A percentile compares a stretch with the other conserved stretches of the same genome.
These are phyloP conservation scores for Tetranychus urticae DNA, from an alignment of 1,140 invertebrate species.

Conservation along the genomic window DNA sequence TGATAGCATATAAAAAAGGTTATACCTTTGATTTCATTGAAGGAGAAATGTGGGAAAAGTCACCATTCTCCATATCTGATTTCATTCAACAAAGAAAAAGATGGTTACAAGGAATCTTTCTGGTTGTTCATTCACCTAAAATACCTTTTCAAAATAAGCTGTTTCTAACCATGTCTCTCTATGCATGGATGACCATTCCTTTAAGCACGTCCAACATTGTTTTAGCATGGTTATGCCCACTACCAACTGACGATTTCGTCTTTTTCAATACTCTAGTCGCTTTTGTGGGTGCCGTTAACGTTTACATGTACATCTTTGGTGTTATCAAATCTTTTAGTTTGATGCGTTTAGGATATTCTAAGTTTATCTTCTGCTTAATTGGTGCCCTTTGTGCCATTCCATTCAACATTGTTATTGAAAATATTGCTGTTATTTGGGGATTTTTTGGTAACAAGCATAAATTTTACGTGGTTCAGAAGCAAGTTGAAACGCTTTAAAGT, in stretches of 20 bases:
- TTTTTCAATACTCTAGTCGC: conserved; percentile 58
- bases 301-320: conserved; percentile 90
- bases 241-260: conserved; percentile 39
- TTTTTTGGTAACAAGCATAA: conserved; percentile 72
- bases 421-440: conserved; percentile 76
- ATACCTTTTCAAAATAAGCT: conserved; percentile 61
- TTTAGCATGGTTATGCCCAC: conserved; percentile 54
- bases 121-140: conserved; percentile 67
- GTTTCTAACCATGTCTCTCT: conserved; percentile 63
- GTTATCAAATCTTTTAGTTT: conserved; percentile 81
- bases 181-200: conserved; percentile 86
- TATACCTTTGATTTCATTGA: conserved; percentile 26
- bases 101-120: conserved; percentile 73
- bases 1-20: conserved; percentile 23
- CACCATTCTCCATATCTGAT: conserved; percentile 78
- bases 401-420: conserved; percentile 75
- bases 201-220: conserved; percentile 68
- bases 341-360: conserved; percentile 50
- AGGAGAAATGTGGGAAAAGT: conserved; percentile 37
- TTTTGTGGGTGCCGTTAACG: conserved; percentile 66
- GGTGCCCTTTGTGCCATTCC: conserved; percentile 69
- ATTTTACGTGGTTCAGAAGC: conserved; percentile 67
- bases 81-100: conserved; percentile 85
- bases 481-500: conserved; percentile 25
- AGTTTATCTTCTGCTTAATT: conserved; percentile 51